A percentile compares a stretch with the other conserved stretches of the same genome.
Conservation (phyloP, 2,888 invertebrate species). For the Cyclophora albipunctata region DNA sequence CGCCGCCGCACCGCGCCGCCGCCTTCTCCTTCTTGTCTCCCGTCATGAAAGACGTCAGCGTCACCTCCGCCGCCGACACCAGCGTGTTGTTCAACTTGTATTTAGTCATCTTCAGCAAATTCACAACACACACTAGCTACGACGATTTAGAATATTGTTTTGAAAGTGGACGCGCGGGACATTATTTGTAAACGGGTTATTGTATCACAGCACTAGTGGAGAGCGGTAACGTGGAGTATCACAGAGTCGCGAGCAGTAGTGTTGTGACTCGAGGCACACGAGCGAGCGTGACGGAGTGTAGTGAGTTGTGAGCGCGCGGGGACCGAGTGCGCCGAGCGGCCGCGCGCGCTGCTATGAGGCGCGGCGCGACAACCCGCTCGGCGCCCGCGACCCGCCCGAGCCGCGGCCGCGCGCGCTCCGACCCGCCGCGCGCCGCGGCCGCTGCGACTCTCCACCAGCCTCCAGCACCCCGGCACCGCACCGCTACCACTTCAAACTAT, state of each 20-base stretch:
- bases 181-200: conserved; percentile 31
- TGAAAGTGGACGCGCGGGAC: conserved; percentile 55
- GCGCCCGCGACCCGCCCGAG: background rate
- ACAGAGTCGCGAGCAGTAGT: conserved; percentile 25
- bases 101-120: conserved; percentile 62
- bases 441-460: background rate
- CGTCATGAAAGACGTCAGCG: conserved; percentile 61
- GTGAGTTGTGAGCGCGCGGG: background rate
- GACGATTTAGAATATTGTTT: conserved; percentile 44
- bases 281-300: background rate
- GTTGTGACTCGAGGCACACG: background rate
- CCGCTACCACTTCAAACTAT: too few relatives aligned
- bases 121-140: conserved; percentile 1
- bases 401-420: background rate
- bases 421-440: background rate
- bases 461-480: background rate
- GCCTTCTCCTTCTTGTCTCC: conserved; percentile 34
- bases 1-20: conserved; percentile 33
- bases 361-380: background rate
- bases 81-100: conserved; percentile 69
- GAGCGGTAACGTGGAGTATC: conserved; percentile 23
- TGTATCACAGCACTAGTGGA: conserved; percentile 29
- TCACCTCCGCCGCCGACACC: conserved; percentile 57
- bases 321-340: background rate
- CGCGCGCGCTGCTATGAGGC: background rate